Evolutionary conservation across 2,888 invertebrate genomes (phyloP).

Genomic region (Trachelus iudaicus): DNA sequence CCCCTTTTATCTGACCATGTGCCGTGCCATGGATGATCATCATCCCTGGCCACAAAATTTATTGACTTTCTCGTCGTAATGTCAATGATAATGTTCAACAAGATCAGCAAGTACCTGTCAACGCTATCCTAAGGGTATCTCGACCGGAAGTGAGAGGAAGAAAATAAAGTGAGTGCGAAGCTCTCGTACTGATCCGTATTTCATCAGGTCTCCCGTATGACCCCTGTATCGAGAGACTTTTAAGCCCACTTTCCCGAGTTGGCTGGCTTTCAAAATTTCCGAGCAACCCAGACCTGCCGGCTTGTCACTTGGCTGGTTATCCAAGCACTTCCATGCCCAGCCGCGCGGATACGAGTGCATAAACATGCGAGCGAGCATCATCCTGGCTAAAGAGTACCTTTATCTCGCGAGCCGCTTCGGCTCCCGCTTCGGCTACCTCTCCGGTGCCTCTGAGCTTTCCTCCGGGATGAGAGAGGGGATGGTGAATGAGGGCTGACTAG

Average conservation of each 20-base stretch:
- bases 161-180: not conserved
- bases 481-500: conserved; percentile 8
- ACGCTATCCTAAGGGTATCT: not conserved
- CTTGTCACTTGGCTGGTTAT: conserved; percentile 66
- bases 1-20: not conserved
- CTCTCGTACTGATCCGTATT: not conserved
- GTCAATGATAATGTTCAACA: not conserved
- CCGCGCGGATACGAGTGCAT: conserved; percentile 65
- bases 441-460: not conserved
- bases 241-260: conserved; percentile 64
- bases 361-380: conserved; percentile 63
- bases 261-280: conserved; percentile 64
- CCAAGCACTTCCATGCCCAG: conserved; percentile 64
- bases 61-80: not conserved
- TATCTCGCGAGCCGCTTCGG: conserved; percentile 59
- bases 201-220: not conserved
- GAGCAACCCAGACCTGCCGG: conserved; percentile 42
- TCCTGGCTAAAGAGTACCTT: conserved; percentile 63
- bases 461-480: conserved; percentile 8
- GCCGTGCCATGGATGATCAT: not conserved
- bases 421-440: conserved; percentile 8
- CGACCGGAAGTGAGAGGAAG: not conserved
- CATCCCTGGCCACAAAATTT: not conserved
- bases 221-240: conserved; percentile 64
- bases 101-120: not conserved